A percentile compares a stretch with the other conserved stretches of the same genome.
phyloP scores from a whole-genome alignment of 1,140 invertebrate genomes.

The Dendroctonus valens region DNA sequence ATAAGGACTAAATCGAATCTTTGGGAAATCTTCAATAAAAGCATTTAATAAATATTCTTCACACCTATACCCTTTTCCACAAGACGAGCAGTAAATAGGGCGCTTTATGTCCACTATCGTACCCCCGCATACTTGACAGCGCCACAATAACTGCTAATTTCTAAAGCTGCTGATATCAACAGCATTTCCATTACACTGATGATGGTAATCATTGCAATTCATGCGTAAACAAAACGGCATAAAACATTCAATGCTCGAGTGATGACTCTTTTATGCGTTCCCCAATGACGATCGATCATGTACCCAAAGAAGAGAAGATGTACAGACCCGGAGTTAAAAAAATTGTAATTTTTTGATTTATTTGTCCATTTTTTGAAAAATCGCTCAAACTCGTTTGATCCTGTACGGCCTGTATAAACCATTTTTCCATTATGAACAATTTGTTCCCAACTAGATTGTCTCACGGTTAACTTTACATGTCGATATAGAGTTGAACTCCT shows the following conservation, averaged over 20 bases:
- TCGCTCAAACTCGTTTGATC: too few relatives aligned
- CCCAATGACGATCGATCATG: slow-evolving; percentile 39
- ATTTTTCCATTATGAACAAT: too few relatives aligned
- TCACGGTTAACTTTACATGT: too few relatives aligned
- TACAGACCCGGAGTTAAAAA: background rate
- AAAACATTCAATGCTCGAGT: slow-evolving; percentile 41
- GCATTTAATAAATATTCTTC: too few relatives aligned
- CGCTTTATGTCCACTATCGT: background rate
- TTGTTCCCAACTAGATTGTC: too few relatives aligned
- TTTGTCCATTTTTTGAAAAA: background rate
- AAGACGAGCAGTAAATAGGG: too few relatives aligned
- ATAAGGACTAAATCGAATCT: too few relatives aligned
- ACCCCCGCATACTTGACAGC: background rate
- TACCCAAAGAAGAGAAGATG: background rate
- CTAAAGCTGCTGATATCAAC: slow-evolving; percentile 3
- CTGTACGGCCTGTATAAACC: too few relatives aligned
- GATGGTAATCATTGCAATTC: slow-evolving; percentile 39
- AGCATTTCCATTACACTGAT: slow-evolving; percentile 21
- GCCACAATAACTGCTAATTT: slow-evolving; percentile 40
- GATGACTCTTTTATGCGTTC: slow-evolving; percentile 42
- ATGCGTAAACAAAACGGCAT: slow-evolving; percentile 20
- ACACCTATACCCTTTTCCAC: too few relatives aligned
- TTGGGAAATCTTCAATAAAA: too few relatives aligned
- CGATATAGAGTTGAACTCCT: too few relatives aligned
- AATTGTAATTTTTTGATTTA: background rate